phyloP scores from a whole-genome alignment of 2,888 invertebrate species.

The Agrochola circellaris region DNA sequence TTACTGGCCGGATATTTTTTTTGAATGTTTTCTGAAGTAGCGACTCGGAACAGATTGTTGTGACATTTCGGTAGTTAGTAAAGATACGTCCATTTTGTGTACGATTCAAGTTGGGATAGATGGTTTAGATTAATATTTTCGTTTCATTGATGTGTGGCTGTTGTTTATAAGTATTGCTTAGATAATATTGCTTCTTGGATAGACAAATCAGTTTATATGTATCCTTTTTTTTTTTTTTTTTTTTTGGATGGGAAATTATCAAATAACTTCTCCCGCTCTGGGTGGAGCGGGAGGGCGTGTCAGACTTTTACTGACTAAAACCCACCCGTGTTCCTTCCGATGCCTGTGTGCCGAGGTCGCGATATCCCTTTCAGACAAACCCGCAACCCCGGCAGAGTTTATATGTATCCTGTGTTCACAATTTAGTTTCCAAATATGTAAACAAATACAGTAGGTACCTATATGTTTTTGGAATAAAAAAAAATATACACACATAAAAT shows the following conservation, averaged over 20 bases:
- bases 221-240: no score
- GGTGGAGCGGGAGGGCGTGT: no score
- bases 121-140: not conserved
- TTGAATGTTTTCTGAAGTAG: constrained; percentile 82
- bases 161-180: not conserved
- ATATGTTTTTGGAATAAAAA: not conserved
- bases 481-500: no score
- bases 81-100: constrained; percentile 74
- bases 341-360: no score
- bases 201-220: not conserved
- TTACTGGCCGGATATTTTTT: constrained; percentile 75
- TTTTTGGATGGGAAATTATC: no score
- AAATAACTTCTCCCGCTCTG: no score
- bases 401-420: not conserved
- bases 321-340: no score
- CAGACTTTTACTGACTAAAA: no score
- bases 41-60: constrained; percentile 83
- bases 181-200: constrained; percentile 4
- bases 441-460: not conserved
- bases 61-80: constrained; percentile 86
- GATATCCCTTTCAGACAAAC: no score
- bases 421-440: not conserved
- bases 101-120: not conserved
- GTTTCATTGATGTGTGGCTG: not conserved
- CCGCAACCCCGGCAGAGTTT: no score